Conservation (phyloP, 2,797 vertebrate genomes). For the Merluccius polli region DNA sequence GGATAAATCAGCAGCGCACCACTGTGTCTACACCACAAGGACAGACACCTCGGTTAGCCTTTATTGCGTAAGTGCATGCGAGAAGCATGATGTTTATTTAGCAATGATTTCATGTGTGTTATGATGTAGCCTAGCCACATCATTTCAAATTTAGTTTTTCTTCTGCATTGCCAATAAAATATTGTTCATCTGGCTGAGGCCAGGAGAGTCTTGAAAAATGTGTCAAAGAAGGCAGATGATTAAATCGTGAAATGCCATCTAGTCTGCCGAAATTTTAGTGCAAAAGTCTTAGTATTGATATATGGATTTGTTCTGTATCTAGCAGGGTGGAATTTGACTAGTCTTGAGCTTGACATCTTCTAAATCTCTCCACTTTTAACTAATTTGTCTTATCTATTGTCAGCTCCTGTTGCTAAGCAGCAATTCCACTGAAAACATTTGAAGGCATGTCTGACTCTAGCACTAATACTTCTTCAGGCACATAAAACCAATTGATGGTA, state of each 20-base stretch:
- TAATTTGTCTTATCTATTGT: background rate
- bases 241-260: background rate
- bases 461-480: background rate
- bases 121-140: background rate
- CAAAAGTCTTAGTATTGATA: background rate
- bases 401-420: constrained; percentile 1
- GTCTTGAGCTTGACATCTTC: background rate
- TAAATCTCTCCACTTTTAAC: background rate
- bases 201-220: background rate
- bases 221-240: background rate
- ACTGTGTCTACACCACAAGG: background rate
- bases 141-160: background rate
- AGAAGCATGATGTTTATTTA: background rate
- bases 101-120: background rate
- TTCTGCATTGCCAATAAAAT: background rate
- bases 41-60: background rate
- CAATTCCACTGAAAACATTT: background rate
- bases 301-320: background rate
- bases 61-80: background rate
- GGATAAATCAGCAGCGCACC: background rate
- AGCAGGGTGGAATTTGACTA: background rate
- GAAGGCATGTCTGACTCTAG: background rate
- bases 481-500: background rate
- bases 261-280: background rate
- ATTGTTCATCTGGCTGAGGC: background rate